Evolutionary conservation across 2,113 vertebrate species (phyloP).

Genomic region (Herpetotheres cachinnans): DNA sequence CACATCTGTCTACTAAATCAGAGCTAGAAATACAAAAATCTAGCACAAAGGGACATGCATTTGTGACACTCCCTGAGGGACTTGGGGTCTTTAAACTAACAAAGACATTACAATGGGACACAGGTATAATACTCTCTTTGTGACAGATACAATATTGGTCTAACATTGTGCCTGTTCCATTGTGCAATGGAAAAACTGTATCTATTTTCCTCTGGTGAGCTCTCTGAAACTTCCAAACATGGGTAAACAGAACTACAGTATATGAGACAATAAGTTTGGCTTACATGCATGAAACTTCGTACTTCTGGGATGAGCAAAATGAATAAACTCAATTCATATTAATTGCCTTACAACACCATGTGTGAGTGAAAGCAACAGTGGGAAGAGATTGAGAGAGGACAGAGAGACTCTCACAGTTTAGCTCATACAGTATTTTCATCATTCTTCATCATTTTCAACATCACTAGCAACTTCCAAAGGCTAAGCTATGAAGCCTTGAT

Average conservation of each 20-base stretch:
- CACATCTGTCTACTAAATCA: conserved; percentile 67
- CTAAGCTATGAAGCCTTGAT: background rate
- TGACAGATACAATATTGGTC: background rate
- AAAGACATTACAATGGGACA: background rate
- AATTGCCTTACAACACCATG: background rate
- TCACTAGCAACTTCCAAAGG: background rate
- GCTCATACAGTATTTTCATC: background rate
- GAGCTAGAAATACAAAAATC: conserved; percentile 17
- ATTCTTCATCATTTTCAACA: background rate
- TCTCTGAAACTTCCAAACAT: conserved; percentile 44
- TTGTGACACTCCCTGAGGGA: conserved; percentile 46
- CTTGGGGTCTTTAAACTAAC: background rate
- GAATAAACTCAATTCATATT: background rate
- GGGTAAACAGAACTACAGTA: conserved; percentile 27
- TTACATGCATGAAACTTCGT: conserved; percentile 34
- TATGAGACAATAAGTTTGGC: conserved; percentile 47
- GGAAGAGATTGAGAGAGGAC: background rate
- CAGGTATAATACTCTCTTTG: background rate
- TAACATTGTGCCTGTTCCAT: background rate
- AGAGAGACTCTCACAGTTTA: background rate
- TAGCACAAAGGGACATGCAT: conserved; percentile 15
- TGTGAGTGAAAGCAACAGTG: background rate
- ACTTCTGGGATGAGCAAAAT: conserved; percentile 46
- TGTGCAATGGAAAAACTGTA: background rate
- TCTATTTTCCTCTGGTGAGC: background rate